Base-by-base conservation (phyloP, 2,113 vertebrate species). In the Polyodon spathula region DNA sequence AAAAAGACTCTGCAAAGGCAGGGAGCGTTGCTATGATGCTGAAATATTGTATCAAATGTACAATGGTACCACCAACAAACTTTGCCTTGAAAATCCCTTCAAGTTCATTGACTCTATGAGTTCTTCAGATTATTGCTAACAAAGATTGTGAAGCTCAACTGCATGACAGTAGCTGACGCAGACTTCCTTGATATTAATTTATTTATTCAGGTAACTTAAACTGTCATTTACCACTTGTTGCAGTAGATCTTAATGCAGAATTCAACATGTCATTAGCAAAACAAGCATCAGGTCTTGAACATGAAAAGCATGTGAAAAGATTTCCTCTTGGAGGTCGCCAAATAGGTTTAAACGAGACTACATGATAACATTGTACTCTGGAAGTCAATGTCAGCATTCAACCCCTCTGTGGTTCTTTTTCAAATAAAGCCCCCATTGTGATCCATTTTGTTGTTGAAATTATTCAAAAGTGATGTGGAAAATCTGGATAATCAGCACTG, bases 371-470 rank as follows among this genome's bases (percentile, higher is more conserved):
- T 53, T 11, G 15, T 2, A n/a, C 51, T 53, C 51, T 53, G 51
- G 15, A 53, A 53, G 51, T 53, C 51, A 53, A 53, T 53, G 51
- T 53, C 11, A 44, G 42, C 11, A 44, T 44, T 53, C 17, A 53
- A 8, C 51, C 51, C 51, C 10, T 53, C 51, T 15, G 51, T 53
- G 51, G 15, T 53, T 53, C 15, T 53, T 14, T 53, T 1, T 14
- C 17, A 53, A 53, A 16, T 53, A 53, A 44, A 53, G 51, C 51
- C 51, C 51, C 51, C 51, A 53, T 16, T 53, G 51, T 11, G 7
- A 53, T 27, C 51, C 10, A 53, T 53, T 53, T 53, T 14, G 11
- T 53, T 53, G 51, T 4, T 53, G 51, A 53, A 53, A 27, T 53
- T 53, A 53, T 53, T 53, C 51, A 53, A 14, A 14, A 12, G 51